Conservation (phyloP, 2,113 vertebrate genomes). For the Terrapene triunguis region DNA sequence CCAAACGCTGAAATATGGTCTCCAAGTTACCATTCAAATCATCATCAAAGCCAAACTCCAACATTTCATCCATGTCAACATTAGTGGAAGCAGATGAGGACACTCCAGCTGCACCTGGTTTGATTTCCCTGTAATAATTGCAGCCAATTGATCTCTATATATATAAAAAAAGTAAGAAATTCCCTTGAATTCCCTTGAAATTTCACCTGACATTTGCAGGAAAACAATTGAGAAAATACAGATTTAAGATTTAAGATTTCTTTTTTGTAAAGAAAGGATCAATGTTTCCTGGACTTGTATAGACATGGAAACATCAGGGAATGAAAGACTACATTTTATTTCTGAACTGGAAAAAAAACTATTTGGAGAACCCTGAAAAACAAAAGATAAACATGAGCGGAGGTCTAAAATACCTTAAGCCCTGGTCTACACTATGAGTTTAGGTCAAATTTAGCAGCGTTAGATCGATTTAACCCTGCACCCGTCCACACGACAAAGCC, state of each 20-base stretch:
- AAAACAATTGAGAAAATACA: constrained; percentile 42
- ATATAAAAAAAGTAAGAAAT: constrained; percentile 41
- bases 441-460: too few relatives aligned
- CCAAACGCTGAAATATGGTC: constrained; percentile 51
- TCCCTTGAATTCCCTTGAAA: constrained; percentile 26
- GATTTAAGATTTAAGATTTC: constrained; percentile 27
- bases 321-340: background rate
- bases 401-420: background rate
- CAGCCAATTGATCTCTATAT: constrained; percentile 33
- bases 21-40: constrained; percentile 70
- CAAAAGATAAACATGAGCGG: constrained; percentile 23
- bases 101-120: constrained; percentile 51
- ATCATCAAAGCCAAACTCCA: constrained; percentile 69
- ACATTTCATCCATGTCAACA: constrained; percentile 56
- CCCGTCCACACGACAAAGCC: too few relatives aligned
- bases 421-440: too few relatives aligned
- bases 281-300: background rate
- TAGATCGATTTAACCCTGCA: too few relatives aligned
- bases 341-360: background rate
- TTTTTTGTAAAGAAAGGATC: background rate
- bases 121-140: constrained; percentile 53
- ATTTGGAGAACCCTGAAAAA: background rate
- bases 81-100: constrained; percentile 73
- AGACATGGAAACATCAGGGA: background rate
- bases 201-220: background rate